Percentiles rank a stretch among this genome's conserved stretches.
Conservation (phyloP, 2,113 vertebrate genomes). For the Cettia cetti region DNA sequence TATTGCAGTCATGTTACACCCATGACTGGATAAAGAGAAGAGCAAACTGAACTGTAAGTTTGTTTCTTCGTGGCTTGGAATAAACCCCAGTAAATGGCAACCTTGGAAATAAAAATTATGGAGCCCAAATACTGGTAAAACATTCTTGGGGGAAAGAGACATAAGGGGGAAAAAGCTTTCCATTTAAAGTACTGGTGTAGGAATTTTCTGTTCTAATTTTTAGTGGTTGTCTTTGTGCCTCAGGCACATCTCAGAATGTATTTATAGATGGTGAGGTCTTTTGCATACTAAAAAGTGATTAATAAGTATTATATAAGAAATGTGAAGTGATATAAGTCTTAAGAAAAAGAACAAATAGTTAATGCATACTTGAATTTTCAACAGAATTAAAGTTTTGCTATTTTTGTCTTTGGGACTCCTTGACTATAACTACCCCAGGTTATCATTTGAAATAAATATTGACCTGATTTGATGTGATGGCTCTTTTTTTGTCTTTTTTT, state of each 20-base stretch:
- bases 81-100: constrained; percentile 62
- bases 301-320: background rate
- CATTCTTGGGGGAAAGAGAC: background rate
- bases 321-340: background rate
- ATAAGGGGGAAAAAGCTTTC: background rate
- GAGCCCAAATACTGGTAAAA: constrained; percentile 49
- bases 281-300: background rate
- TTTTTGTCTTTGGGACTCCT: constrained; percentile 46
- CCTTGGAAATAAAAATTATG: constrained; percentile 51
- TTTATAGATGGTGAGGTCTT: background rate
- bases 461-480: constrained; percentile 40
- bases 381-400: background rate
- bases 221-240: background rate
- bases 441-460: constrained; percentile 57
- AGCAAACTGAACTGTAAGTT: constrained; percentile 53
- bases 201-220: background rate
- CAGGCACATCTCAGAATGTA: background rate
- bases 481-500: background rate
- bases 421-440: constrained; percentile 36
- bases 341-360: background rate
- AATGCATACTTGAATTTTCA: background rate
- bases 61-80: constrained; percentile 55
- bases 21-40: constrained; percentile 54
- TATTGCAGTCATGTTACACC: background rate
- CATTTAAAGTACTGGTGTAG: background rate